Evolutionary conservation across 2,888 invertebrate genomes (phyloP).

Genomic region (Camponotus fellah): DNA sequence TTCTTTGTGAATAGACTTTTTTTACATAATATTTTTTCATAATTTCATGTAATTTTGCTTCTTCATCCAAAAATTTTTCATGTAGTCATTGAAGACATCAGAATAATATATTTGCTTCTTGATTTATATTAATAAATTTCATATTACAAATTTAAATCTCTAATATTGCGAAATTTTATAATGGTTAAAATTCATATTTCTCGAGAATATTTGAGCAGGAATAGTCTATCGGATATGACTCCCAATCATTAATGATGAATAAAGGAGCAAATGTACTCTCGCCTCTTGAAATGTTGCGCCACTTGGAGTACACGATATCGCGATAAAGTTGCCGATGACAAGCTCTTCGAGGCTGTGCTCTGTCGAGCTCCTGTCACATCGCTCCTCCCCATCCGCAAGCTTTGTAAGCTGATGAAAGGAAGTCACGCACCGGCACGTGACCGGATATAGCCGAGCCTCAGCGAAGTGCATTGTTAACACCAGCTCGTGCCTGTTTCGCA

Average conservation of each 20-base stretch:
- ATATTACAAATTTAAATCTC: not conserved
- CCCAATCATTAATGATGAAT: slow-evolving; percentile 7
- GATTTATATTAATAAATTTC: not conserved
- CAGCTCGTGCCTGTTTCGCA: slow-evolving; percentile 39
- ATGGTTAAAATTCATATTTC: not conserved
- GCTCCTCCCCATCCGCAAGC: slow-evolving; percentile 46
- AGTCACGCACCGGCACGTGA: slow-evolving; percentile 75
- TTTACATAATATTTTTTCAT: not conserved
- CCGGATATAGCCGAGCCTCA: slow-evolving; percentile 66
- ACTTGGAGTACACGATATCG: not conserved
- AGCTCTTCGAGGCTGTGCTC: slow-evolving; percentile 15
- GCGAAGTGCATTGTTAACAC: slow-evolving; percentile 70
- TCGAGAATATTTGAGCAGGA: not conserved
- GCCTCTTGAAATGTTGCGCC: not conserved
- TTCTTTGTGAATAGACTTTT: not conserved
- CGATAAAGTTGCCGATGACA: slow-evolving; percentile 61
- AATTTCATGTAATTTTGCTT: not conserved
- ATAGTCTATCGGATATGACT: not conserved
- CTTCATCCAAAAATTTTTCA: not conserved
- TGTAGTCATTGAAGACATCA: not conserved
- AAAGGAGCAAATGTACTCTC: not conserved
- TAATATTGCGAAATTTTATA: not conserved
- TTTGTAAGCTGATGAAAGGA: slow-evolving; percentile 75
- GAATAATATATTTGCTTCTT: not conserved
- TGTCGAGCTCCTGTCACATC: slow-evolving; percentile 29